These are phyloP conservation scores for Helobdella robusta DNA, from an alignment of 2,888 invertebrate genomes.

Conservation along the genomic window DNA sequence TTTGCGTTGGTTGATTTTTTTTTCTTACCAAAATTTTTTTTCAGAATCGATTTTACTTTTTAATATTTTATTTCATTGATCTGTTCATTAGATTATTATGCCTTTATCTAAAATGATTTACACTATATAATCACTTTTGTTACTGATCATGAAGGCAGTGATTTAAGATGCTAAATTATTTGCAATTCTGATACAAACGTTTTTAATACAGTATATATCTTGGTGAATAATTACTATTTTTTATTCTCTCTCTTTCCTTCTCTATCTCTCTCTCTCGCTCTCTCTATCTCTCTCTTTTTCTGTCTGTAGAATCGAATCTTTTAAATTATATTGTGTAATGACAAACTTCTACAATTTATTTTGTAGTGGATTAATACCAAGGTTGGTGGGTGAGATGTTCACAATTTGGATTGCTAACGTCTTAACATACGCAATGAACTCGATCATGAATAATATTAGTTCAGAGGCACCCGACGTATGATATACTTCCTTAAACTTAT, in stretches of 20 bases:
- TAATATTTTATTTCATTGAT: background rate
- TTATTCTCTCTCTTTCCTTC: no score
- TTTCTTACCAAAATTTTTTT: background rate
- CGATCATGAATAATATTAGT: conserved; percentile 59
- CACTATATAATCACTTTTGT: no score
- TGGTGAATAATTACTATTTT: no score
- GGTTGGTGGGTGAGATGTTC: conserved; percentile 71
- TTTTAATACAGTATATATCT: no score
- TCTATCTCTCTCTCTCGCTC: no score
- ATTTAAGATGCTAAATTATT: no score
- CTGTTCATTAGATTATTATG: background rate
- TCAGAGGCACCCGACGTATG: conserved; percentile 4
- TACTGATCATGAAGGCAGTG: no score
- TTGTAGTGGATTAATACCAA: conserved; percentile 77
- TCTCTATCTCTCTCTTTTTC: no score
- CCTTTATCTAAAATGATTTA: conserved; percentile 20
- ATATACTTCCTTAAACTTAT: background rate
- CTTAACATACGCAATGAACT: conserved; percentile 43
- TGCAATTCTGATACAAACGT: no score
- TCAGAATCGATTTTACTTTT: conserved; percentile 1
- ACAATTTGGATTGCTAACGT: conserved; percentile 66
- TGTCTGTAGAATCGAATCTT: no score
- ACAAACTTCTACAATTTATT: no score
- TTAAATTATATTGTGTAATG: no score
- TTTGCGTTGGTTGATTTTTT: conserved; percentile 45